Evolutionary conservation across 1,140 invertebrate species (phyloP).

Genomic region (Latrodectus geometricus): DNA sequence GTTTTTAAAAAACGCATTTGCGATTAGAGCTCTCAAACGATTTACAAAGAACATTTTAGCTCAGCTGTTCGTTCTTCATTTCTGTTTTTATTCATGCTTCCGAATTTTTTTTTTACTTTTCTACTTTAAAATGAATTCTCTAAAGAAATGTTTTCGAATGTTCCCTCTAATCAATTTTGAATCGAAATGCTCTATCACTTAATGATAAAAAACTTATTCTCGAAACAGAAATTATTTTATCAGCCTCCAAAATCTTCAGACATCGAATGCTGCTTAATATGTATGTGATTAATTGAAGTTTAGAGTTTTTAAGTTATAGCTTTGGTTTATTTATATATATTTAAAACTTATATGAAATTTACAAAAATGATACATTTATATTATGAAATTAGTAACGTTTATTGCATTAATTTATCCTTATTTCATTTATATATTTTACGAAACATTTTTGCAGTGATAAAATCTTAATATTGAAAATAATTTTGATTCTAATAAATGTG

Average conservation of each 20-base stretch:
- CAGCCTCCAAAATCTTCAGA: constrained; percentile 12
- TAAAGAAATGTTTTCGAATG: constrained; percentile 28
- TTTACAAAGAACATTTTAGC: constrained; percentile 43
- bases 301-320: no score
- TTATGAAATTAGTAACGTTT: no score
- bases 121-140: neutral
- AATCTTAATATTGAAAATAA: no score
- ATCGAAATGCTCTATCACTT: constrained; percentile 27
- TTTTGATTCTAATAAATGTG: no score
- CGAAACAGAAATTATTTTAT: constrained; percentile 31
- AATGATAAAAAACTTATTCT: neutral
- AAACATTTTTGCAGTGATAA: no score
- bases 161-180: constrained; percentile 58
- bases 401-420: no score
- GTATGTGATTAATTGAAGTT: no score
- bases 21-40: constrained; percentile 36
- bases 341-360: no score
- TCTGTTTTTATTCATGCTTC: neutral
- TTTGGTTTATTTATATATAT: no score
- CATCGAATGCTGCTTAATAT: neutral
- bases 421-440: no score
- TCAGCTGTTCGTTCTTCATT: constrained; percentile 40
- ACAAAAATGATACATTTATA: no score
- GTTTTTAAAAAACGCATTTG: constrained; percentile 45
- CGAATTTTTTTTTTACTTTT: neutral